Evolutionary conservation across 2,113 vertebrate species (phyloP).

Genomic region (Archilochus colubris): DNA sequence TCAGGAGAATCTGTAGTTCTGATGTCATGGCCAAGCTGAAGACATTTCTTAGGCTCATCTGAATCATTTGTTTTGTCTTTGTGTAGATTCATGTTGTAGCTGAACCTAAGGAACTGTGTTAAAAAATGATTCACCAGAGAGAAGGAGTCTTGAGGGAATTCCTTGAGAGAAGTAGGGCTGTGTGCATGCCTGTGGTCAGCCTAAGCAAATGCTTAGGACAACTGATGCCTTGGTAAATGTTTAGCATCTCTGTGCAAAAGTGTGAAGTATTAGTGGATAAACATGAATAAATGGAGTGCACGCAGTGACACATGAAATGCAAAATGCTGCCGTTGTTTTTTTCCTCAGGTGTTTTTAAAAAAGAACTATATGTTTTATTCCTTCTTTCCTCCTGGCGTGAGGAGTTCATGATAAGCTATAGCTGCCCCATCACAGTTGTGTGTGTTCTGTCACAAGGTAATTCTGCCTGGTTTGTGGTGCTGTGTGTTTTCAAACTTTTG

Average conservation of each 20-base stretch:
- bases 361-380: slow-evolving; percentile 41
- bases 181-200: accelerated
- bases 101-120: not conserved
- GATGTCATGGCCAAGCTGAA: not conserved
- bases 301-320: not conserved
- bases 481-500: slow-evolving; percentile 21
- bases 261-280: not conserved
- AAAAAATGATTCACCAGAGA: not conserved
- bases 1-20: not conserved
- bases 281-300: not conserved
- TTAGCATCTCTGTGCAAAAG: not conserved
- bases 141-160: not conserved
- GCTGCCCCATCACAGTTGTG: slow-evolving; percentile 40
- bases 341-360: not conserved
- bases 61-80: not conserved
- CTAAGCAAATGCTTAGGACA: not conserved
- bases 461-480: slow-evolving; percentile 78
- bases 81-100: not conserved
- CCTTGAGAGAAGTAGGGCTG: not conserved
- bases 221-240: not conserved
- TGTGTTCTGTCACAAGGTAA: slow-evolving; percentile 75
- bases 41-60: not conserved
- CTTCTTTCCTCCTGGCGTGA: slow-evolving; percentile 55
- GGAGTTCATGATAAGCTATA: slow-evolving; percentile 56
- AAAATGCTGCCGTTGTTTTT: not conserved